Evolutionary conservation across 2,888 invertebrate species (phyloP), one percentile per base, ranked within the genome.

Genomic region (Synergus laeviventris): DNA sequence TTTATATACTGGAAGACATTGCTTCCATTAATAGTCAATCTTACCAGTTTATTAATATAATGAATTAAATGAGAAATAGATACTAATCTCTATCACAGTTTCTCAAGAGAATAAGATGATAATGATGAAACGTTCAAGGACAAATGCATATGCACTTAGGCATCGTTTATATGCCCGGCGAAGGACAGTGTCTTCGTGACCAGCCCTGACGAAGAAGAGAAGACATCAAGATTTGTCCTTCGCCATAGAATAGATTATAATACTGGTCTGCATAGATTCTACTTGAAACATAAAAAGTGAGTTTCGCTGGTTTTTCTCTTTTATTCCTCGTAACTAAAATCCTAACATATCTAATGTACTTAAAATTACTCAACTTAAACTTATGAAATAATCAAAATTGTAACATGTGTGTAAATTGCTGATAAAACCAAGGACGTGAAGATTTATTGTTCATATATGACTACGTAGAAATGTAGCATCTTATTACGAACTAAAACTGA

Each of bases 121-220:
- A n/a, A 49, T 16, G 49, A 49, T 49, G 49, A 49, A 49, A n/a
- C 49, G 49, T 49, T n/a, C n/a, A n/a, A 49, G 49, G 49, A 49
- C n/a, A 49, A 49, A 49, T 49, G 16, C 2, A 4, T 49, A 49
- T 49, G 8, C 5, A 49, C 16, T 5, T 49, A 49, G n/a, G n/a
- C 49, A 49, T n/a, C n/a, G n/a, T 49, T 49, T 49, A n/a, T 49
- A 49, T 49, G 49, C n/a, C n/a, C 16, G n/a, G 49, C 16, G 49
- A 49, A 49, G 49, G 49, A n/a, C 8, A n/a, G n/a, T 49, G n/a
- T n/a, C n/a, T 49, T 49, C 49, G 49, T 49, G n/a, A 49, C 49
- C 49, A 49, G 49, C 49, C n/a, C 49, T 49, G n/a, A n/a, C 5
- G 49, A n/a, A 49, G 8, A 49, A 49, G 49, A 49, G 5, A n/a